phyloP scores from a whole-genome alignment of 2,113 vertebrate genomes.

The Chionomys nivalis region DNA sequence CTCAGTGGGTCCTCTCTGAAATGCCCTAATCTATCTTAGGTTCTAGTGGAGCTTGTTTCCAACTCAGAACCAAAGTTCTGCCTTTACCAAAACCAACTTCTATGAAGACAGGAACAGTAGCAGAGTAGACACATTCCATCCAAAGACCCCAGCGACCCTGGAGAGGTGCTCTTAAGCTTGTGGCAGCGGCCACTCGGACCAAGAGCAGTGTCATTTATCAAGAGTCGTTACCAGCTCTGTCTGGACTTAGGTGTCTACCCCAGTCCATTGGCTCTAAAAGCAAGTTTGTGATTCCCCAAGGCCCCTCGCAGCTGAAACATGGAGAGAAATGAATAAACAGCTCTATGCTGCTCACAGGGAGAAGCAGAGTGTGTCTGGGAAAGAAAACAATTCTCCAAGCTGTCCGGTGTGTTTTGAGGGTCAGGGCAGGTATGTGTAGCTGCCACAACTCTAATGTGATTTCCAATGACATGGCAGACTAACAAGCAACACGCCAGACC shows the following conservation, averaged over 20 bases:
- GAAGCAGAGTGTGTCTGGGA: not conserved
- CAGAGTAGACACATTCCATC: constrained; percentile 53
- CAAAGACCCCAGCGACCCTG: constrained; percentile 63
- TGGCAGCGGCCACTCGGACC: constrained; percentile 58
- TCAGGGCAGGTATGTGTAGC: too few relatives aligned
- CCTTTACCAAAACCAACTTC: constrained; percentile 67
- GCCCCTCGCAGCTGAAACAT: constrained; percentile 8
- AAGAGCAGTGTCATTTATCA: constrained; percentile 76
- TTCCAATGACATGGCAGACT: not conserved
- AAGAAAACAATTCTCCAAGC: not conserved
- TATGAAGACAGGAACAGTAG: constrained; percentile 60
- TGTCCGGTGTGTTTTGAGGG: not conserved
- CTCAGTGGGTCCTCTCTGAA: not conserved
- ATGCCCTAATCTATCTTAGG: not conserved
- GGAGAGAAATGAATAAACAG: constrained; percentile 59
- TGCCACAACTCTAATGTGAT: not conserved
- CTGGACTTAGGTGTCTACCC: constrained; percentile 58
- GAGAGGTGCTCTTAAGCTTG: constrained; percentile 52
- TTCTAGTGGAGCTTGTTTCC: not conserved
- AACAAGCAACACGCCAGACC: not conserved
- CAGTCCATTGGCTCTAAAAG: constrained; percentile 21
- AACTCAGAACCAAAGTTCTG: not conserved
- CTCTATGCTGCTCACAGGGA: constrained; percentile 62
- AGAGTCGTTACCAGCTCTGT: constrained; percentile 65
- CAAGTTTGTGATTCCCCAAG: constrained; percentile 72